Evolutionary conservation across 2,888 invertebrate species (phyloP).

Genomic region (Amiota minor): DNA sequence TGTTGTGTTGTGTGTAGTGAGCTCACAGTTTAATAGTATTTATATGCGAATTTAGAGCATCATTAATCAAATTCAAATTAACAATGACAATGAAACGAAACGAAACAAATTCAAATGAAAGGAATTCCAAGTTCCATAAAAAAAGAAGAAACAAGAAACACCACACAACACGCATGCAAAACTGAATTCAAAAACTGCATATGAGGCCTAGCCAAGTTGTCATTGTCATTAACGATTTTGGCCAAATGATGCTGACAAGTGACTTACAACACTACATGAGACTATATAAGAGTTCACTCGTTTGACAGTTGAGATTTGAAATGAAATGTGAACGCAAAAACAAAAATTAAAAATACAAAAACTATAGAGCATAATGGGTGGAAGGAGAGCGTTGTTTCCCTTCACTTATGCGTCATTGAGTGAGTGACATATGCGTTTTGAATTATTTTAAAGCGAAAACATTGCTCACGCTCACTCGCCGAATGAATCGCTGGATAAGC

Average conservation of each 20-base stretch:
- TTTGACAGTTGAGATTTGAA: background rate
- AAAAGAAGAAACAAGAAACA: background rate
- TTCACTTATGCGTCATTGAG: background rate
- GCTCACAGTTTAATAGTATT: background rate
- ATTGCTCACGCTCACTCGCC: background rate
- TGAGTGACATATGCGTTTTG: background rate
- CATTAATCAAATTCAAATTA: slow-evolving; percentile 71
- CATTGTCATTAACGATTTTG: slow-evolving; percentile 30
- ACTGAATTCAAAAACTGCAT: background rate
- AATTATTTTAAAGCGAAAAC: slow-evolving; percentile 1
- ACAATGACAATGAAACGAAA: slow-evolving; percentile 41
- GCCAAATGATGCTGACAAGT: slow-evolving; percentile 58
- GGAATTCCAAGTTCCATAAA: background rate
- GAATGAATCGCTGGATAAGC: background rate
- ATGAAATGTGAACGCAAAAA: background rate
- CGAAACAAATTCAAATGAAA: background rate
- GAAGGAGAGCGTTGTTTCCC: too few species aligned
- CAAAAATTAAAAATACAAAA: background rate
- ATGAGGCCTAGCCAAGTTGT: background rate
- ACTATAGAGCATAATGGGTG: background rate
- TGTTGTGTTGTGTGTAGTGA: slow-evolving; percentile 39
- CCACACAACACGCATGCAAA: background rate
- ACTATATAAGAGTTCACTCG: background rate
- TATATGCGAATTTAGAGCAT: slow-evolving; percentile 37
- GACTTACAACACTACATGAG: slow-evolving; percentile 41